Evolutionary conservation across 2,113 vertebrate genomes (phyloP), one percentile per base, ranked within the genome.

Genomic region (Taurulus bubalis): DNA sequence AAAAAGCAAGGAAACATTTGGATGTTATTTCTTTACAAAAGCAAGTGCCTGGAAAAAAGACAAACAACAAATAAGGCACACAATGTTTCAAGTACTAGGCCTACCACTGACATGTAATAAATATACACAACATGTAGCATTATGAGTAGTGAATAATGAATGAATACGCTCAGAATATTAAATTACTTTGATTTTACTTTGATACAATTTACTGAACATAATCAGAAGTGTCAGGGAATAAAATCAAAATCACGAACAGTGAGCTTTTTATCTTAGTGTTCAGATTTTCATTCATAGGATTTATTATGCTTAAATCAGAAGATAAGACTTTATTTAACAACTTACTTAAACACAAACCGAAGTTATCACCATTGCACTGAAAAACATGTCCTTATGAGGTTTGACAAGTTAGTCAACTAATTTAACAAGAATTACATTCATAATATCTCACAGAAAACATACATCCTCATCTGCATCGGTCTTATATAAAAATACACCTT

Each of bases 21-120:
- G 9, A 58, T 53, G 24, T 65, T 71, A 26, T 63, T 12, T 49
- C 64, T 14, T 62, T 73, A 82, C n/a, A 85, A 84, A 86, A 63
- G 68, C 67, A 65, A 38, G 18, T 28, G 4, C 26, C n/a, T 42
- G 64, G 6, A 4, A 64, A 63, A 63, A 56, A 71, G 49, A 77
- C 32, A 59, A 69, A 71, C 26, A 74, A 69, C 36, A 66, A 58
- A 71, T 36, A 85, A 90, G 84, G 82, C 85, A 91, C 88, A 83
- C 32, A 26, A 58, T 51, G 65, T 72, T 80, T 86, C 82, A 79
- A 88, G 75, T 83, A 72, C 58, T 14, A 24, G 7, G 14, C 45
- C 59, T 12, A 80, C 38, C 64, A 83, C 65, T 22, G 36, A 78
- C 76, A 74, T 32, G 16, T 10, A 24, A 58, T 45, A 80, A 66